Percentiles rank a stretch among this genome's conserved stretches.
Evolutionary conservation across 2,888 invertebrate species (phyloP).

Genomic region (Serrognathus titanus): DNA sequence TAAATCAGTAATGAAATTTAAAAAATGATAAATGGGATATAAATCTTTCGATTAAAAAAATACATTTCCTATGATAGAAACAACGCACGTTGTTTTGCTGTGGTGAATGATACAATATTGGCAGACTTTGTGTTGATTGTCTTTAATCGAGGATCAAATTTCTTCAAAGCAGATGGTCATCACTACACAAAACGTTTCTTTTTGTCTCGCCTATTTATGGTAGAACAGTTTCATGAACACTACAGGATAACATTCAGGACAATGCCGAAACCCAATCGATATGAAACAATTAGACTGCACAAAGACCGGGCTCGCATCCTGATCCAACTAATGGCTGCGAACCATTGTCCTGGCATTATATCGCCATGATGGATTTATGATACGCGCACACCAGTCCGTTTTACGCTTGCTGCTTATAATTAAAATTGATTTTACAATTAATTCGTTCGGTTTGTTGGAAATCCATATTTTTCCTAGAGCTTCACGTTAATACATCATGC

Average conservation of each 20-base stretch:
- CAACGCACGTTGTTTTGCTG: too few species aligned
- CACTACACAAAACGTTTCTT: too few species aligned
- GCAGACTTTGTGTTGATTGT: too few species aligned
- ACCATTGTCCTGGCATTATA: constrained; percentile 25
- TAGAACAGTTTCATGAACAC: not conserved
- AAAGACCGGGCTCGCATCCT: constrained; percentile 25
- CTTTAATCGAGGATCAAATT: too few species aligned
- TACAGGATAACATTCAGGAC: constrained; percentile 18
- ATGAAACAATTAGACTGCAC: constrained; percentile 26
- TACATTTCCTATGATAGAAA: too few species aligned
- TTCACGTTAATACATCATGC: too few species aligned
- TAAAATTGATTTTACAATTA: constrained; percentile 4
- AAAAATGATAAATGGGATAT: too few species aligned
- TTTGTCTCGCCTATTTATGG: not conserved
- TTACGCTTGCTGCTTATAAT: constrained; percentile 1
- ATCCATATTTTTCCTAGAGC: too few species aligned
- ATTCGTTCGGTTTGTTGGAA: not conserved
- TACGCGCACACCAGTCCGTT: constrained; percentile 9
- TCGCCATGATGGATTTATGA: constrained; percentile 23
- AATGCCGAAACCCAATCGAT: constrained; percentile 22
- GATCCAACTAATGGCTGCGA: constrained; percentile 25
- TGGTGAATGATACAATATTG: too few species aligned
- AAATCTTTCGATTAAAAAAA: too few species aligned
- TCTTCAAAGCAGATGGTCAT: too few species aligned
- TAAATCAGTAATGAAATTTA: too few species aligned